A percentile compares a stretch with the other conserved stretches of the same genome.
Conservation (phyloP, 2,113 vertebrate genomes). For the Calidris pugnax region DNA sequence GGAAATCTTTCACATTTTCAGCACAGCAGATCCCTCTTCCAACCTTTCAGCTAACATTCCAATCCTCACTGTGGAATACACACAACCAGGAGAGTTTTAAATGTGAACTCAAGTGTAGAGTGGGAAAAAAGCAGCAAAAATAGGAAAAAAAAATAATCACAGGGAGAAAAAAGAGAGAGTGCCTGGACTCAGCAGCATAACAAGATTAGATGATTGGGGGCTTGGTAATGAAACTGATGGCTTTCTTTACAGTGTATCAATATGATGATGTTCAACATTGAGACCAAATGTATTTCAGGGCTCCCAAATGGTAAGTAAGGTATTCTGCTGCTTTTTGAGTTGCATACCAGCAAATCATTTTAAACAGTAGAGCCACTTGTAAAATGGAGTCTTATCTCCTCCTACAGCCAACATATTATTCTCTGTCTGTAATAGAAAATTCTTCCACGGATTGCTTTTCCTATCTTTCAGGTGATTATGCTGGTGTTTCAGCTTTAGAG, state of each 20-base stretch:
- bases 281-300: not conserved
- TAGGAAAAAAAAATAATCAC: not conserved
- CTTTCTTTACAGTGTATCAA: not conserved
- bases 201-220: not conserved
- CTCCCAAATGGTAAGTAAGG: not conserved
- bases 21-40: not conserved
- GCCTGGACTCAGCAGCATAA: not conserved
- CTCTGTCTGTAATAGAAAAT: not conserved
- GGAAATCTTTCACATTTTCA: conserved; percentile 34
- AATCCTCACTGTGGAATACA: not conserved
- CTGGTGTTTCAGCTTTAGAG: not conserved
- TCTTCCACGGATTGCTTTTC: not conserved
- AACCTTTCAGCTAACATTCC: not conserved
- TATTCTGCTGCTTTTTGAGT: not conserved
- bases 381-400: not conserved
- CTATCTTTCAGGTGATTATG: not conserved
- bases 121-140: not conserved
- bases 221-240: not conserved
- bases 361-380: not conserved
- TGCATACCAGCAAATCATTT: not conserved
- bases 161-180: not conserved
- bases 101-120: not conserved
- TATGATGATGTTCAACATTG: not conserved
- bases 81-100: not conserved
- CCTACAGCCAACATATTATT: not conserved